Percentiles rank a stretch among this genome's conserved stretches.
Evolutionary conservation across 2,797 vertebrate genomes (phyloP).

Genomic region (Leptodactylus fallax): DNA sequence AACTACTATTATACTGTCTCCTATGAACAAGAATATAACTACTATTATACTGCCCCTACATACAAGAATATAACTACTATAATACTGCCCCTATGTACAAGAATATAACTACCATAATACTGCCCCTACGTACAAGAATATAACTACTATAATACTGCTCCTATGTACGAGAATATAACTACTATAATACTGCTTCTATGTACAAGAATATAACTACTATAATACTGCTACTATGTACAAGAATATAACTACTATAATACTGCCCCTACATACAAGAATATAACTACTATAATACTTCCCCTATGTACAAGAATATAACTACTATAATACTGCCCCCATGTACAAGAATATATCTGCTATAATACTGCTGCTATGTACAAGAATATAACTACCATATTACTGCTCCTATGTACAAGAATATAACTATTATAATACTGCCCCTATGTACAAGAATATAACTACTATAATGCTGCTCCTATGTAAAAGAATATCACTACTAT

Average conservation of each 20-base stretch:
- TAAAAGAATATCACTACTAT: constrained; percentile 10
- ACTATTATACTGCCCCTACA: background rate
- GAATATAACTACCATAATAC: constrained; percentile 18
- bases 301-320: constrained; percentile 9
- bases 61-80: constrained; percentile 10
- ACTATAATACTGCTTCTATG: background rate
- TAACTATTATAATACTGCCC: constrained; percentile 7
- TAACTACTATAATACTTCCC: background rate
- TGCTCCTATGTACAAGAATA: background rate
- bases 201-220: constrained; percentile 13
- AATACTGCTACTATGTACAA: background rate
- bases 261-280: background rate
- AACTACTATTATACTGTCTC: constrained; percentile 14
- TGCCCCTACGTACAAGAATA: background rate
- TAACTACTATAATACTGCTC: constrained; percentile 15
- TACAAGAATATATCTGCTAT: constrained; percentile 10
- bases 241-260: constrained; percentile 6
- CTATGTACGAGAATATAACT: constrained; percentile 1
- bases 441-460: constrained; percentile 8
- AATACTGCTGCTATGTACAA: constrained; percentile 1
- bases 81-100: background rate
- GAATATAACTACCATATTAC: constrained; percentile 18
- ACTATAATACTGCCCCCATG: constrained; percentile 2
- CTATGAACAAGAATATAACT: constrained; percentile 12
- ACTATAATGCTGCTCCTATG: constrained; percentile 4